A percentile compares a stretch with the other conserved stretches of the same genome.
These are phyloP conservation scores for Drosophila monieri DNA, from an alignment of 2,888 invertebrate species.

Conservation along the genomic window DNA sequence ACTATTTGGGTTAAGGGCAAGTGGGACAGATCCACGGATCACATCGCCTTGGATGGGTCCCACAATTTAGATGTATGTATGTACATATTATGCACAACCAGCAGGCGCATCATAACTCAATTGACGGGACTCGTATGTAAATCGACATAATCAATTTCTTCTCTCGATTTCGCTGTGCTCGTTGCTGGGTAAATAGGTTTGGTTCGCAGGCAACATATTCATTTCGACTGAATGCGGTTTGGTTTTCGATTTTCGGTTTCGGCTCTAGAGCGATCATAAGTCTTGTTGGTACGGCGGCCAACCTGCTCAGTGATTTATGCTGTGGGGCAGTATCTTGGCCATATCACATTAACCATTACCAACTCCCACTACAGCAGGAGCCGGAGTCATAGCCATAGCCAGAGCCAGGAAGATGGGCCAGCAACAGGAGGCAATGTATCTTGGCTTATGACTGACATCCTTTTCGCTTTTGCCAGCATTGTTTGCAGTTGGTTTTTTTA, in stretches of 20 bases:
- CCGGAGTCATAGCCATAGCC: slow-evolving; percentile 4
- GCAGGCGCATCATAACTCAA: slow-evolving; percentile 45
- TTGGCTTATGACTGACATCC: slow-evolving; percentile 75
- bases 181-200: slow-evolving; percentile 54
- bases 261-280: slow-evolving; percentile 45
- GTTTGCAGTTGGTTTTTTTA: slow-evolving; percentile 48
- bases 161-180: slow-evolving; percentile 59
- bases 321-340: slow-evolving; percentile 65
- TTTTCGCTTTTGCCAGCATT: slow-evolving; percentile 73
- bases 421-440: slow-evolving; percentile 65
- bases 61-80: neutral
- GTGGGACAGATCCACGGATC: slow-evolving; percentile 25
- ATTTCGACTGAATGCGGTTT: slow-evolving; percentile 53
- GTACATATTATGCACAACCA: neutral
- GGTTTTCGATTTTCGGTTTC: slow-evolving; percentile 5
- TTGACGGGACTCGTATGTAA: slow-evolving; percentile 67
- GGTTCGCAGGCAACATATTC: slow-evolving; percentile 57
- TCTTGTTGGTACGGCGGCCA: slow-evolving; percentile 44
- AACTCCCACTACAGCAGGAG: slow-evolving; percentile 41
- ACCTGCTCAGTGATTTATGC: slow-evolving; percentile 69
- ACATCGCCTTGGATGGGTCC: slow-evolving; percentile 8
- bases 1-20: slow-evolving; percentile 67
- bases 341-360: slow-evolving; percentile 69
- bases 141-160: slow-evolving; percentile 71
- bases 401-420: slow-evolving; percentile 43